A percentile compares a stretch with the other conserved stretches of the same genome.
phyloP scores from a whole-genome alignment of 2,797 vertebrate genomes.

The Tiaroga cobitis region DNA sequence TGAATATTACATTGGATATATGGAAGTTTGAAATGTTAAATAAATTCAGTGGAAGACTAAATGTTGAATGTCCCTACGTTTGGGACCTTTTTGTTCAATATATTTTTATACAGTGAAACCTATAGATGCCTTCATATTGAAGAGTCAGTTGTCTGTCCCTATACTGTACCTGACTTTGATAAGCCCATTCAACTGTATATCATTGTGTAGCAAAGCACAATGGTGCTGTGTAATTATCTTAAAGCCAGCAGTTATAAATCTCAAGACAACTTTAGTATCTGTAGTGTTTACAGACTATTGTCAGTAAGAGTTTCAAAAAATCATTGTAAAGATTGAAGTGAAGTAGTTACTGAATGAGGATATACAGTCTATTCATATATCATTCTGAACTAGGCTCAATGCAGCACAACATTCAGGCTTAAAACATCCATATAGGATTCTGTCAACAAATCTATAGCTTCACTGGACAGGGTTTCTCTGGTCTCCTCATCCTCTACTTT shows the following conservation, averaged over 20 bases:
- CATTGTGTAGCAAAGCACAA: neutral
- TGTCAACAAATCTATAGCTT: neutral
- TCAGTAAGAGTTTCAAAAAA: neutral
- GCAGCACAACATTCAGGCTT: neutral
- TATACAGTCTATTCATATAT: neutral
- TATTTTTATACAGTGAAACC: too few species aligned
- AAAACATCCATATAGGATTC: neutral
- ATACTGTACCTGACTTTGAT: neutral
- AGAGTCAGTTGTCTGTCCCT: neutral
- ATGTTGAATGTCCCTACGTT: neutral
- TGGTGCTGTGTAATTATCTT: neutral
- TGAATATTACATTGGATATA: constrained; percentile 14
- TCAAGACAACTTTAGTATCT: neutral
- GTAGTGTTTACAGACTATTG: neutral
- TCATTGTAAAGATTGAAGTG: neutral
- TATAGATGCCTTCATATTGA: neutral
- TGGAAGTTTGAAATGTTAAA: neutral
- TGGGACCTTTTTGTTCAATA: too few species aligned
- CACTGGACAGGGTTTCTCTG: neutral
- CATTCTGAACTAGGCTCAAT: neutral
- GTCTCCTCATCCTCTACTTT: neutral
- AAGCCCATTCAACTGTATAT: neutral
- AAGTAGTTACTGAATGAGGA: neutral
- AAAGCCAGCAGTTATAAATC: neutral
- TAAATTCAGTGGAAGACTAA: neutral